Evolutionary conservation across 23 tunicate genomes (phyloP).

Genomic region (Ascidia mentula): DNA sequence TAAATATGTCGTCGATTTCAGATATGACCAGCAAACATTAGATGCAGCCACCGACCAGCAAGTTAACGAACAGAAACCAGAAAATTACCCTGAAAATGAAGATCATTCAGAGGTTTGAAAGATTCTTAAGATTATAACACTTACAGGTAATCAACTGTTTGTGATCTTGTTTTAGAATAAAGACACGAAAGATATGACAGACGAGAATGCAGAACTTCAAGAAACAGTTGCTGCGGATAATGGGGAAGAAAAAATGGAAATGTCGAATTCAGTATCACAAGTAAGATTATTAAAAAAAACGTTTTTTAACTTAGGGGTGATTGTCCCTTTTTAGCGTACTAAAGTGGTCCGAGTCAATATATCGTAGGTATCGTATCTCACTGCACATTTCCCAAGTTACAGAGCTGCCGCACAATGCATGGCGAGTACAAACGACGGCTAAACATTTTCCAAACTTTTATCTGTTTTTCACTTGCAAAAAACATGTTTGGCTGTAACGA

Average conservation of each 20-base stretch:
- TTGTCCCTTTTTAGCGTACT: too few species aligned
- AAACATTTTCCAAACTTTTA: too few species aligned
- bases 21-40: constrained; percentile 55
- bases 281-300: too few species aligned
- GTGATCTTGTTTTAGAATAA: neutral
- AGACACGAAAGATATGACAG: neutral
- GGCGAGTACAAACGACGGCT: too few species aligned
- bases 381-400: too few species aligned
- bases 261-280: neutral
- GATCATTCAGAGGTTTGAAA: constrained; percentile 10
- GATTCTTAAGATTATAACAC: neutral
- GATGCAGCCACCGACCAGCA: constrained; percentile 89
- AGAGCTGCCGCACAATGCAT: too few species aligned
- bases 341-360: too few species aligned
- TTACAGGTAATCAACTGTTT: neutral
- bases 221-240: constrained; percentile 13
- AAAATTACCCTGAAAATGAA: constrained; percentile 37
- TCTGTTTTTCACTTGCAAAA: too few species aligned
- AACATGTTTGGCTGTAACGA: too few species aligned
- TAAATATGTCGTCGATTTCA: neutral
- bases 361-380: too few species aligned
- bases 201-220: neutral
- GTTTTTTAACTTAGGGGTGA: too few species aligned
- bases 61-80: constrained; percentile 23
- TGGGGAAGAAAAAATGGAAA: neutral